Percentiles rank a stretch among this genome's conserved stretches.
Evolutionary conservation across 1,140 invertebrate species (phyloP).

Genomic region (Lepidurus arcticus): DNA sequence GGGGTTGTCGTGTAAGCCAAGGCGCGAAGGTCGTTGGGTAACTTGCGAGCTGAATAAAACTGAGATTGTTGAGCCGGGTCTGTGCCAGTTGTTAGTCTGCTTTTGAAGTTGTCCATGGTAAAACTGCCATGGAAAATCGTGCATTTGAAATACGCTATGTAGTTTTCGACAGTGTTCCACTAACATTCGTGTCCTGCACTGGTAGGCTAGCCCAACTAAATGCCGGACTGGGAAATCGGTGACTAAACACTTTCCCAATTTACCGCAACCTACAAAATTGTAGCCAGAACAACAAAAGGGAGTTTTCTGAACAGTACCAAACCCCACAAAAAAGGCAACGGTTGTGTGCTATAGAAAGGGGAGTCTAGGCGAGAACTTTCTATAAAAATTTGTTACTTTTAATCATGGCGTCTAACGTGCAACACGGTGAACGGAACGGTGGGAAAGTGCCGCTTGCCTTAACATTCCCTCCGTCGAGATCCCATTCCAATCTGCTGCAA

Average conservation of each 20-base stretch:
- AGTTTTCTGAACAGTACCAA: no score
- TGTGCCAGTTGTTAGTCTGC: slow-evolving; percentile 1
- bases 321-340: neutral
- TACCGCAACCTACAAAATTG: neutral
- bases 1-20: neutral
- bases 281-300: no score
- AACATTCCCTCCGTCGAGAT: neutral
- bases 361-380: neutral
- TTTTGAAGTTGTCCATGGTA: neutral
- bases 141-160: neutral
- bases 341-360: neutral
- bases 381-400: neutral
- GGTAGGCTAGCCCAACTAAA: neutral
- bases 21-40: neutral
- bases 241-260: neutral
- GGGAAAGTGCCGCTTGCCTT: neutral
- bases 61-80: neutral
- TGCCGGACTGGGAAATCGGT: neutral
- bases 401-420: slow-evolving; percentile 3
- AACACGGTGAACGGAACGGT: slow-evolving; percentile 2
- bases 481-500: neutral
- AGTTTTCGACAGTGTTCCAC: neutral
- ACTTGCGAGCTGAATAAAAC: neutral
- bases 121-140: neutral
- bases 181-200: neutral